A percentile compares a stretch with the other conserved stretches of the same genome.
Evolutionary conservation across 2,888 invertebrate genomes (phyloP).

Genomic region (Andrena praecox): DNA sequence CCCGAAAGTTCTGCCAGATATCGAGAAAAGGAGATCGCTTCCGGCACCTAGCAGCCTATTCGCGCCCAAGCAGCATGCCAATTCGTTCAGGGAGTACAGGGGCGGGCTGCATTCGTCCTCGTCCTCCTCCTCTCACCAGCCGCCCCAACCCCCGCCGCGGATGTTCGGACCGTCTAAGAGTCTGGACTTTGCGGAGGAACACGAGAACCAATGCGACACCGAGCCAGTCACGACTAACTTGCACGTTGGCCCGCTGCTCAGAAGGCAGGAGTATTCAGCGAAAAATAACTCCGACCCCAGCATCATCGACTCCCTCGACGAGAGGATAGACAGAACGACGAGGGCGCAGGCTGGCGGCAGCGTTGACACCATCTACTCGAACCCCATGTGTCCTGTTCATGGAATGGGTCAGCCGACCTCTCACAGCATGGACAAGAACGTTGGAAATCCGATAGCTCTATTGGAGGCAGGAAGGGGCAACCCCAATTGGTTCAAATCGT

Average conservation of each 20-base stretch:
- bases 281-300: conserved; percentile 78
- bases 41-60: conserved; percentile 78
- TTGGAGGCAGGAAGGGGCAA: conserved; percentile 72
- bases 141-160: conserved; percentile 90
- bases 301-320: conserved; percentile 77
- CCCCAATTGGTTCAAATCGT: conserved; percentile 78
- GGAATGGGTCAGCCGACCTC: conserved; percentile 60
- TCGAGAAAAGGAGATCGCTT: conserved; percentile 84
- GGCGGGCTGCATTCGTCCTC: conserved; percentile 53
- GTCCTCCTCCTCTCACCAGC: conserved; percentile 56
- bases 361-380: conserved; percentile 68
- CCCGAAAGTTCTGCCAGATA: conserved; percentile 94
- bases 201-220: conserved; percentile 71
- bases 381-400: conserved; percentile 77
- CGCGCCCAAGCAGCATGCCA: conserved; percentile 73
- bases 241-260: conserved; percentile 81
- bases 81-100: conserved; percentile 74
- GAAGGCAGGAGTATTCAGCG: conserved; percentile 71
- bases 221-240: conserved; percentile 81
- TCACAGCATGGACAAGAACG: conserved; percentile 70
- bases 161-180: conserved; percentile 85
- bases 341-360: conserved; percentile 60
- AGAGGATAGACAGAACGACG: conserved; percentile 38
- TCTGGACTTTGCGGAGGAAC: conserved; percentile 78
- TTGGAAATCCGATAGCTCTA: conserved; percentile 64